These are phyloP conservation scores for Saturnia pavonia DNA, from an alignment of 2,888 invertebrate genomes.

Conservation along the genomic window DNA sequence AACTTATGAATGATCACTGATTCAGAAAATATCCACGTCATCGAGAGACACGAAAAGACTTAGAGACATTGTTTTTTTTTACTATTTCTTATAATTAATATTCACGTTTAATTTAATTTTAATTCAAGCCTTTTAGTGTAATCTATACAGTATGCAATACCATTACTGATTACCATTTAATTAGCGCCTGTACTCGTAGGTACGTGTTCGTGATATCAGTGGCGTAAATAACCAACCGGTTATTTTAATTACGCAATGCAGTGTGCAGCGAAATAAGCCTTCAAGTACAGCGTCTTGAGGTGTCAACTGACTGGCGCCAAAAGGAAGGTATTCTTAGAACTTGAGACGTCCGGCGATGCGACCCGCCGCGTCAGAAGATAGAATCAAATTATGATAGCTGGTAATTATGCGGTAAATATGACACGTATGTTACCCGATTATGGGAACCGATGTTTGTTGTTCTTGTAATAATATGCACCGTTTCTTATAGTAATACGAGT, in stretches of 20 bases:
- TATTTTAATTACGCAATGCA: conserved; percentile 21
- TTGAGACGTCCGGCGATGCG: conserved; percentile 50
- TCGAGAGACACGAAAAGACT: too few relatives aligned
- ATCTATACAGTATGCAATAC: neutral
- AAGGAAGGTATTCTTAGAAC: conserved; percentile 61
- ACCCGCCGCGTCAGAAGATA: conserved; percentile 35
- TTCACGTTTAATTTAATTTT: neutral
- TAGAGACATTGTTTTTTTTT: neutral
- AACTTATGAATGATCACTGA: too few relatives aligned
- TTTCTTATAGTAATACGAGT: neutral
- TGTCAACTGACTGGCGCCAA: conserved; percentile 71
- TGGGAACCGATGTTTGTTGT: conserved; percentile 14
- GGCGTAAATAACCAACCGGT: conserved; percentile 5
- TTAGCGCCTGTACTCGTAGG: neutral
- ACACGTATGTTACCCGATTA: conserved; percentile 17
- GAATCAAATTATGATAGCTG: conserved; percentile 34
- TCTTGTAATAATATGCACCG: neutral
- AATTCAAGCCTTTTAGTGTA: neutral
- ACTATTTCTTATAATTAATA: neutral
- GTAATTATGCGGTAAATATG: conserved; percentile 35
- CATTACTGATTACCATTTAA: neutral
- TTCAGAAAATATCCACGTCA: too few relatives aligned
- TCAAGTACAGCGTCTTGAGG: conserved; percentile 37
- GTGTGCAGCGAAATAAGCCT: conserved; percentile 23
- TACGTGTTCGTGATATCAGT: conserved; percentile 1